Evolutionary conservation across 2,797 vertebrate genomes (phyloP).

Genomic region (Pseudomugil tenellus): DNA sequence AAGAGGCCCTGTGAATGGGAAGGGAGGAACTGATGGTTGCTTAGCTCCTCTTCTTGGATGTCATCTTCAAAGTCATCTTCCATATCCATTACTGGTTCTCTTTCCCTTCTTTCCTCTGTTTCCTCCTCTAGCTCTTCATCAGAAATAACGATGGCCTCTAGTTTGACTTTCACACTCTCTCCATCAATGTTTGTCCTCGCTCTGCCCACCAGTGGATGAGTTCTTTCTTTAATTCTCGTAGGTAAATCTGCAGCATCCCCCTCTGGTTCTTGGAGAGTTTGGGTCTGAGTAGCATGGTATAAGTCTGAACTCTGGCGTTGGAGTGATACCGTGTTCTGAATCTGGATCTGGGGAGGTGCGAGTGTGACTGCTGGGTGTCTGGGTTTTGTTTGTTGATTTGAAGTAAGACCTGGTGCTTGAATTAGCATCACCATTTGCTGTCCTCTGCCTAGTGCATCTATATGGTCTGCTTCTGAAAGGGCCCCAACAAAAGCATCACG

Average conservation of each 20-base stretch:
- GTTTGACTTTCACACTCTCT: slow-evolving; percentile 83
- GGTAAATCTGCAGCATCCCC: slow-evolving; percentile 4
- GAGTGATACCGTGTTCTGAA: slow-evolving; percentile 58
- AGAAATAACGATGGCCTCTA: slow-evolving; percentile 93
- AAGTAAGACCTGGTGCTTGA: slow-evolving; percentile 48
- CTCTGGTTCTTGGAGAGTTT: slow-evolving; percentile 1
- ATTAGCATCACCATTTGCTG: slow-evolving; percentile 55
- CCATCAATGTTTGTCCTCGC: slow-evolving; percentile 31
- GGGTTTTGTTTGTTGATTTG: slow-evolving; percentile 34
- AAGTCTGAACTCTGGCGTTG: slow-evolving; percentile 49
- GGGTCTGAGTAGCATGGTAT: slow-evolving; percentile 31
- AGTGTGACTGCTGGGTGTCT: slow-evolving; percentile 8
- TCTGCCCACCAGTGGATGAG: slow-evolving; percentile 5
- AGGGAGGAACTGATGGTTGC: slow-evolving; percentile 77
- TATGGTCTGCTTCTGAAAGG: slow-evolving; percentile 32
- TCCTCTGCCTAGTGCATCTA: slow-evolving; percentile 27
- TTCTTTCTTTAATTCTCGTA: slow-evolving; percentile 7
- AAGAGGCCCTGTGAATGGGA: slow-evolving; percentile 79
- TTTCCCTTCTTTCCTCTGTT: slow-evolving; percentile 54
- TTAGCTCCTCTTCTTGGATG: slow-evolving; percentile 79
- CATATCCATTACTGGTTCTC: slow-evolving; percentile 57
- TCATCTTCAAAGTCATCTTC: slow-evolving; percentile 77
- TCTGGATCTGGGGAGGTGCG: slow-evolving; percentile 51
- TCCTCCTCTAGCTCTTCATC: slow-evolving; percentile 89
- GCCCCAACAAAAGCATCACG: slow-evolving; percentile 24